Conservation (phyloP, 1,140 invertebrate genomes). For the Drosophila virilis region DNA sequence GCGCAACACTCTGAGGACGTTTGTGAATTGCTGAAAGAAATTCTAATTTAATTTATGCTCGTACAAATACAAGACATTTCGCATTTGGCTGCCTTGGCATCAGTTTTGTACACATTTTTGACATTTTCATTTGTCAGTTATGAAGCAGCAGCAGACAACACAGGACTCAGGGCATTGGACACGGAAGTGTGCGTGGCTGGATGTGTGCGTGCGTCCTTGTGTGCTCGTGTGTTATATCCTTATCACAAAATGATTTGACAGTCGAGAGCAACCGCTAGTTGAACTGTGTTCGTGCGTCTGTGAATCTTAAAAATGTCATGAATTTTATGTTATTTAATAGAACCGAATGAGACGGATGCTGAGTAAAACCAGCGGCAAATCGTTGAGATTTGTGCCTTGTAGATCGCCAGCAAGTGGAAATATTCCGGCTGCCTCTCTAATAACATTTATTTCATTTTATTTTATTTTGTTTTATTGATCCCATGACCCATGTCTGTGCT, state of each 20-base stretch:
- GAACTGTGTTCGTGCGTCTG: constrained; percentile 23
- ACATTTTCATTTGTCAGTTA: constrained; percentile 83
- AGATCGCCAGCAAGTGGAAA: constrained; percentile 4
- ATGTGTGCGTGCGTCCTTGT: constrained; percentile 19
- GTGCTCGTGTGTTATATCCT: constrained; percentile 64
- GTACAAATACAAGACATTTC: constrained; percentile 56
- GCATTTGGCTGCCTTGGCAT: constrained; percentile 64
- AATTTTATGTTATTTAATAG: constrained; percentile 60
- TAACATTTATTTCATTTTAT: constrained; percentile 67
- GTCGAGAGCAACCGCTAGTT: constrained; percentile 69
- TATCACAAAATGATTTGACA: constrained; percentile 79
- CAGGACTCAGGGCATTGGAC: constrained; percentile 35
- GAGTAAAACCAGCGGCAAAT: constrained; percentile 36
- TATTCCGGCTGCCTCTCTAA: constrained; percentile 21
- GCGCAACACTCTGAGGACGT: constrained; percentile 1
- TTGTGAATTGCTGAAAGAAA: constrained; percentile 33
- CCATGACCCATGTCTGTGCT: constrained; percentile 35
- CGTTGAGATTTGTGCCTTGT: constrained; percentile 35
- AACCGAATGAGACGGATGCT: constrained; percentile 33
- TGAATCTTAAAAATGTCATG: constrained; percentile 16
- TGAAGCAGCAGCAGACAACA: constrained; percentile 45
- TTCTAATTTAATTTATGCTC: constrained; percentile 67
- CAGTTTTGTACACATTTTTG: constrained; percentile 62
- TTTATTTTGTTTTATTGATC: constrained; percentile 64
- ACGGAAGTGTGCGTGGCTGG: constrained; percentile 45